phyloP scores from a whole-genome alignment of 2,113 vertebrate genomes.

The Mixornis gularis region DNA sequence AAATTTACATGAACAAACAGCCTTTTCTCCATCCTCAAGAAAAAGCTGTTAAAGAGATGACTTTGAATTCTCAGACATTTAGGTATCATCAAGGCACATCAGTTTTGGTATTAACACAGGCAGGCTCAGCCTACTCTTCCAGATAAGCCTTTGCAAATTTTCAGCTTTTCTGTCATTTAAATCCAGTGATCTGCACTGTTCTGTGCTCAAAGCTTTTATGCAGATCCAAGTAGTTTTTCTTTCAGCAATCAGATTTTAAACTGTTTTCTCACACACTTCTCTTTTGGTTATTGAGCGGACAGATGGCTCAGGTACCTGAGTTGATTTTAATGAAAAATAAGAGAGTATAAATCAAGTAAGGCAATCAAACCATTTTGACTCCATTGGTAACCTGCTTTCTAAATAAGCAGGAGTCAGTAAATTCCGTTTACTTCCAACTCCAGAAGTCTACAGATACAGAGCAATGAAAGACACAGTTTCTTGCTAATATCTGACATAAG shows the following conservation, averaged over 20 bases:
- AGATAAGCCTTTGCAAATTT: neutral
- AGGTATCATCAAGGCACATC: neutral
- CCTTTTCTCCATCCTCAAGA: neutral
- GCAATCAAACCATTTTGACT: neutral
- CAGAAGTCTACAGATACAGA: neutral
- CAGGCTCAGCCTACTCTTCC: neutral
- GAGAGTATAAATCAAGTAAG: neutral
- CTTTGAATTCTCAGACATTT: neutral
- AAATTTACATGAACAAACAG: neutral
- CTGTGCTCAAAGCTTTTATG: neutral
- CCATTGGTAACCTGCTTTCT: neutral
- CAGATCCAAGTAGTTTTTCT: neutral
- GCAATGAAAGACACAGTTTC: neutral
- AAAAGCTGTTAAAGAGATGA: neutral
- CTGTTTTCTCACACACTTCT: slow-evolving; percentile 7
- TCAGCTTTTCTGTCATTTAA: neutral
- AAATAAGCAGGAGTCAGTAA: neutral
- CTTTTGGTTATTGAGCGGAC: neutral
- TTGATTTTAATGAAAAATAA: slow-evolving; percentile 9
- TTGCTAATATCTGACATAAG: neutral
- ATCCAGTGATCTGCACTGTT: neutral
- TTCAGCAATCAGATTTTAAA: slow-evolving; percentile 13
- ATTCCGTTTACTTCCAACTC: neutral
- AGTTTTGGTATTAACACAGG: neutral
- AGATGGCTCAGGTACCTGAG: slow-evolving; percentile 28